Conservation (phyloP, 2,888 invertebrate species). For the Eretmocerus hayati region DNA sequence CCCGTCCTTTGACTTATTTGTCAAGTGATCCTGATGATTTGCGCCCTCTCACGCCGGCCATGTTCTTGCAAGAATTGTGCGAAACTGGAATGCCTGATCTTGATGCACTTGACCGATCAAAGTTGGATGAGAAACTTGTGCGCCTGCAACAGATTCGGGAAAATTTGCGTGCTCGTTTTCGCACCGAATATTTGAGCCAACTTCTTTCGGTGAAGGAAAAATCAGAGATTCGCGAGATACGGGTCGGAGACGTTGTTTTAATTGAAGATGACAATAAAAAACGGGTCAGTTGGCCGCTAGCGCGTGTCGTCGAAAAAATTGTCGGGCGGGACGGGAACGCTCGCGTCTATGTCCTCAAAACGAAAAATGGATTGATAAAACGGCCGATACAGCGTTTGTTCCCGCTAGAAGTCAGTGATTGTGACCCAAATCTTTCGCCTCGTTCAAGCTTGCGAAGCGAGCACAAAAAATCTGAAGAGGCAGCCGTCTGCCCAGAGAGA, state of each 20-base stretch:
- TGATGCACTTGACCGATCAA: constrained; percentile 4
- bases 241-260: constrained; percentile 23
- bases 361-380: constrained; percentile 15
- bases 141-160: constrained; percentile 11
- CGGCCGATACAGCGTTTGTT: constrained; percentile 24
- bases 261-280: constrained; percentile 12
- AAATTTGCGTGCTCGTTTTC: constrained; percentile 16
- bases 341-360: constrained; percentile 20
- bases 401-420: constrained; percentile 22
- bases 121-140: not conserved
- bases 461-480: not conserved
- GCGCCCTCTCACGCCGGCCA: constrained; percentile 1
- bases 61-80: constrained; percentile 21
- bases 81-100: constrained; percentile 7
- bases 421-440: too few relatives aligned
- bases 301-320: constrained; percentile 17
- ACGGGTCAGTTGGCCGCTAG: not conserved
- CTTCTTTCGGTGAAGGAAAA: not conserved
- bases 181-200: constrained; percentile 19
- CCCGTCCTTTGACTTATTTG: constrained; percentile 35
- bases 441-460: too few relatives aligned
- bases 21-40: constrained; percentile 11
- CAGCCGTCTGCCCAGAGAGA: not conserved
- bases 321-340: constrained; percentile 17
- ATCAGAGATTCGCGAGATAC: constrained; percentile 2